Evolutionary conservation across 1,140 invertebrate species (phyloP).

Genomic region (Neodiprion virginianus): DNA sequence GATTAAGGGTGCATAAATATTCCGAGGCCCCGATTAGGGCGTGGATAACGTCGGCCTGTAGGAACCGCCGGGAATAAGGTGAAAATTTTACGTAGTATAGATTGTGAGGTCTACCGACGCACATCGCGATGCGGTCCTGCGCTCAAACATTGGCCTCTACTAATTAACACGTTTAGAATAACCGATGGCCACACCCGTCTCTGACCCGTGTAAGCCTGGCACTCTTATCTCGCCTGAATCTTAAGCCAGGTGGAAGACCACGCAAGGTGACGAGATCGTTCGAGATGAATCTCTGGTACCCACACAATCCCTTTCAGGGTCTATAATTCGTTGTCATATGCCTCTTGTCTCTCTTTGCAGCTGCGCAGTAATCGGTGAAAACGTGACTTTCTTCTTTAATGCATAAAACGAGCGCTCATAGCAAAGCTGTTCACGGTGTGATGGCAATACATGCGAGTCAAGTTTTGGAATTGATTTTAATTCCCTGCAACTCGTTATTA

Average conservation of each 20-base stretch:
- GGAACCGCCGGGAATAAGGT: neutral
- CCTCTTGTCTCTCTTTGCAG: too few species aligned
- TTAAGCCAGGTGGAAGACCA: neutral
- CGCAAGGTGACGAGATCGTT: neutral
- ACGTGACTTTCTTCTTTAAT: neutral
- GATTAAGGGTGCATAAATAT: neutral
- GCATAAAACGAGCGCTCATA: too few species aligned
- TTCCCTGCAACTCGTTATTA: too few species aligned
- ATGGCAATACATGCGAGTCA: too few species aligned
- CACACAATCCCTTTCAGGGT: too few species aligned
- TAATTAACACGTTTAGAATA: slow-evolving; percentile 8
- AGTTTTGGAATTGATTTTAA: too few species aligned
- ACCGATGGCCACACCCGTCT: neutral
- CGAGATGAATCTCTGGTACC: neutral
- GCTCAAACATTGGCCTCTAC: neutral
- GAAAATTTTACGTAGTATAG: neutral
- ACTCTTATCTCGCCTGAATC: neutral
- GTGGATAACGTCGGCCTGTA: neutral
- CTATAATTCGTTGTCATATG: too few species aligned
- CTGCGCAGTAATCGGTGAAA: neutral
- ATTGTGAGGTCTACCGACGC: neutral
- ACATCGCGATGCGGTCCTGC: neutral
- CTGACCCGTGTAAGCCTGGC: neutral
- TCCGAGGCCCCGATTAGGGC: neutral
- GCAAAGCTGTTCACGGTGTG: too few species aligned